These are phyloP conservation scores for Scomberomorus guttatus DNA, from an alignment of 2,797 vertebrate genomes.

Conservation along the genomic window DNA sequence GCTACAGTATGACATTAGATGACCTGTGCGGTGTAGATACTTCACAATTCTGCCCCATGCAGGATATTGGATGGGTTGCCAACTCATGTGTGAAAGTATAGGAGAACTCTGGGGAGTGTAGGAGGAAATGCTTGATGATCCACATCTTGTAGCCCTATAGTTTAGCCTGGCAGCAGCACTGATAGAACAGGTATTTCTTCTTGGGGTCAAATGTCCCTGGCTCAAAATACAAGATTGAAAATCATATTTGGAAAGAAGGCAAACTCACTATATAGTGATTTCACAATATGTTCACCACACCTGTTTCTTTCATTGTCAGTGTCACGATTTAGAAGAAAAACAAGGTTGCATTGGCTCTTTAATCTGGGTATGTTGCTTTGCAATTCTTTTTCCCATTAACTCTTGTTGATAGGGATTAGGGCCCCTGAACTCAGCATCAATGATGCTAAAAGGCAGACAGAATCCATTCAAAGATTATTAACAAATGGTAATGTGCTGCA, in stretches of 20 bases:
- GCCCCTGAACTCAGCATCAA: conserved; percentile 63
- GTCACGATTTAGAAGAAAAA: not conserved
- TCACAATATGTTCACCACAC: not conserved
- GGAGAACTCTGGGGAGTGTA: conserved; percentile 50
- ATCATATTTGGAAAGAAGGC: not conserved
- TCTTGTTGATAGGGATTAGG: conserved; percentile 59
- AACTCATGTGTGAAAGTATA: conserved; percentile 70
- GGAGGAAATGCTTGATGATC: conserved; percentile 64
- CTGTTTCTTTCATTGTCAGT: not conserved
- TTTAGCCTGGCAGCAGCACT: conserved; percentile 45
- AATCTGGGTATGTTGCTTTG: conserved; percentile 26
- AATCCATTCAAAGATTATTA: conserved; percentile 64
- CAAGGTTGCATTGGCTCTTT: conserved; percentile 26
- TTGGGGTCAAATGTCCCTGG: conserved; percentile 11
- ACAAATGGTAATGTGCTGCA: conserved; percentile 54
- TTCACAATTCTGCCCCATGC: conserved; percentile 50
- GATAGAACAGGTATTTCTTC: conserved; percentile 35
- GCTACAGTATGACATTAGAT: conserved; percentile 53
- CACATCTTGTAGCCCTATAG: conserved; percentile 50
- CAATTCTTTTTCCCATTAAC: conserved; percentile 64
- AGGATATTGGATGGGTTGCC: conserved; percentile 66
- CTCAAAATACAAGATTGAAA: conserved; percentile 11
- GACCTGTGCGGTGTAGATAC: conserved; percentile 63
- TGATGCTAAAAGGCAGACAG: conserved; percentile 61
- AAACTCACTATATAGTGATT: not conserved